phyloP scores from a whole-genome alignment of 2,797 vertebrate species.

The Peromyscus melanophrys region DNA sequence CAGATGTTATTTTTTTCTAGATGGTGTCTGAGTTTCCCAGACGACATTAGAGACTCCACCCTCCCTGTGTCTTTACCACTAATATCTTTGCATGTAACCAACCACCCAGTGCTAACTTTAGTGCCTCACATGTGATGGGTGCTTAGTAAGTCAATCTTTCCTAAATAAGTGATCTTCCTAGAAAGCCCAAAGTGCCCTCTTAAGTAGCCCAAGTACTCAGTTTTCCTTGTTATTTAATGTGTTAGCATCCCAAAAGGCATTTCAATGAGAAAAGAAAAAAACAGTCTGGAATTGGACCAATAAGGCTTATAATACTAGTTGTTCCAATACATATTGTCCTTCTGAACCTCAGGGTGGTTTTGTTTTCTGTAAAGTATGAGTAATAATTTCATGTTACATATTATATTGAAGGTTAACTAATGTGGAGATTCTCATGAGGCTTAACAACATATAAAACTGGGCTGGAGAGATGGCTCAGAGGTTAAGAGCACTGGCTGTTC shows the following conservation, averaged over 20 bases:
- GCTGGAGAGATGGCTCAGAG: too few relatives aligned
- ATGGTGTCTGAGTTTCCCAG: slow-evolving; percentile 19
- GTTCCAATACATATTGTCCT: slow-evolving; percentile 34
- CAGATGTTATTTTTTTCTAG: slow-evolving; percentile 11
- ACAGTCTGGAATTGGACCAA: slow-evolving; percentile 15
- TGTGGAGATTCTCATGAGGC: slow-evolving; percentile 8
- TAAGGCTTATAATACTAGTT: slow-evolving; percentile 41
- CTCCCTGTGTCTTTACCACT: slow-evolving; percentile 20
- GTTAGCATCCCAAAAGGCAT: slow-evolving; percentile 13
- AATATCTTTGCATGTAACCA: neutral
- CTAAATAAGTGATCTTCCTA: slow-evolving; percentile 41
- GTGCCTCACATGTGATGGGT: neutral
- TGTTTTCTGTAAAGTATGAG: slow-evolving; percentile 46
- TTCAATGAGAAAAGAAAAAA: neutral
- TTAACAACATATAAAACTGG: slow-evolving; percentile 28
- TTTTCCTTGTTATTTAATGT: slow-evolving; percentile 21
- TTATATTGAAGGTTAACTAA: slow-evolving; percentile 49
- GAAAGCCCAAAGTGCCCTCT: neutral
- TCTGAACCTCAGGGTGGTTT: neutral
- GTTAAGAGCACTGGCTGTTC: too few relatives aligned
- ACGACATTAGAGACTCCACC: neutral
- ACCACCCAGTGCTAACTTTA: neutral
- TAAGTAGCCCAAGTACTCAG: neutral
- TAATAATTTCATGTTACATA: slow-evolving; percentile 53
- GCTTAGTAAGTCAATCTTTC: slow-evolving; percentile 62